A percentile compares a stretch with the other conserved stretches of the same genome.
Evolutionary conservation across 2,113 vertebrate genomes (phyloP).

Genomic region (Antigone vipio): DNA sequence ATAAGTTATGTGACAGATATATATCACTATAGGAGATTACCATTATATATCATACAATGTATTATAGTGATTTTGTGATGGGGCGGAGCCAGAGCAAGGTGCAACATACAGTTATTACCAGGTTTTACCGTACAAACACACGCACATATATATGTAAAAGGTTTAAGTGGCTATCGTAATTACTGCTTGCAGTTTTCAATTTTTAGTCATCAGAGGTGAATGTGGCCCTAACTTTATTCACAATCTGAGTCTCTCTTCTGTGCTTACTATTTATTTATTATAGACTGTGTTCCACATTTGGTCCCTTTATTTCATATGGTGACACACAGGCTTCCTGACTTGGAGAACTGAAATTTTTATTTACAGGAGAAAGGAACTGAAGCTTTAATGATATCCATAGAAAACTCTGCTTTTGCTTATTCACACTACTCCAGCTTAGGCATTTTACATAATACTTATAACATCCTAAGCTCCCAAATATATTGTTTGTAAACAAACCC

Average conservation of each 20-base stretch:
- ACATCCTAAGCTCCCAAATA: background rate
- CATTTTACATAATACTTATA: background rate
- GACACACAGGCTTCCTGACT: background rate
- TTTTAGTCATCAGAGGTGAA: background rate
- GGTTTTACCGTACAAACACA: background rate
- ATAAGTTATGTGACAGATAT: background rate
- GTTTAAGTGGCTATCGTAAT: background rate
- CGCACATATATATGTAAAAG: fast-evolving
- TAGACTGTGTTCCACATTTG: background rate
- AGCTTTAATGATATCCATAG: background rate
- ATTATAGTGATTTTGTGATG: background rate
- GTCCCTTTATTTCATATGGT: background rate
- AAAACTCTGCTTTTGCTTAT: background rate
- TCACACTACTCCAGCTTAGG: background rate
- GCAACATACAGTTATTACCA: background rate
- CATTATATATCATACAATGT: no score
- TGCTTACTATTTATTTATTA: background rate
- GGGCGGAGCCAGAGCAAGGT: background rate
- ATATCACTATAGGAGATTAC: background rate
- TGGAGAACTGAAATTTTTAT: background rate
- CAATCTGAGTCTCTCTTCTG: background rate
- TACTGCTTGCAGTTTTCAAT: background rate
- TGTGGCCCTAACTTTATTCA: background rate
- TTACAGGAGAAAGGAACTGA: background rate
- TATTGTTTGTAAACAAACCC: conserved; percentile 1